Base-by-base conservation (phyloP, 2,797 vertebrate genomes). In the Nannoperca australis region DNA sequence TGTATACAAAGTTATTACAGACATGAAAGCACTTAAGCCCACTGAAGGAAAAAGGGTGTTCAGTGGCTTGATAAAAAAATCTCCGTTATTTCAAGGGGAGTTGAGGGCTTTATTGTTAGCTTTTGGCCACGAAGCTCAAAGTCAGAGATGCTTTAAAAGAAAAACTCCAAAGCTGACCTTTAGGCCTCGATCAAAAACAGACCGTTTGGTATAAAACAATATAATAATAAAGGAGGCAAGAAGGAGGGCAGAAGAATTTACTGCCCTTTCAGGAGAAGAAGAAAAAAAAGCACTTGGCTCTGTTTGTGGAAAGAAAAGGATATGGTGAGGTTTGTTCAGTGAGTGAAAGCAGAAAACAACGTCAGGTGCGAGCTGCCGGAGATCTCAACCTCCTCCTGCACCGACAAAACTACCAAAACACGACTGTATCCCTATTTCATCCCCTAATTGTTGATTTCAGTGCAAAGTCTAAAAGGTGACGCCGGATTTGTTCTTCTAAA, bases 101-200 rank as follows among this genome's bases (percentile, higher is more conserved):
- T 82, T 60, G 70, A 50, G 67, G 82, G 80, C 73, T 87, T 91
- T 88, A 85, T 91, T 86, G 91, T 87, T 83, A 78, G 85, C 82
- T 86, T 85, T 85, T 79, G 87, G 91, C 84, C 82, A 82, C 83
- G 88, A 81, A 90, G 73, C 82, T 83, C 36, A 69, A 69, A 88
- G 84, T 89, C 74, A 82, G 69, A 83, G 85, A 85, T 78, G 78
- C 78, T 92, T 90, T 87, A 77, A 75, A 85, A 84, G 84, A 84
- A 80, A 89, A 89, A 87, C 87, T 85, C 78, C 60, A 83, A 63
- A 70, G 82, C 69, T 93, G 88, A 93, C 89, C 90, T 93, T 90
- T 92, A 85, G 85, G 88, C 80, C 85, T 83, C 87, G 89, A 92
- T 91, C 77, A 85, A 75, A 90, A 92, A 76, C 91, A 91, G 91